These are phyloP conservation scores for Caenorhabditis virilis DNA, from an alignment of 2,888 invertebrate genomes.

Conservation along the genomic window DNA sequence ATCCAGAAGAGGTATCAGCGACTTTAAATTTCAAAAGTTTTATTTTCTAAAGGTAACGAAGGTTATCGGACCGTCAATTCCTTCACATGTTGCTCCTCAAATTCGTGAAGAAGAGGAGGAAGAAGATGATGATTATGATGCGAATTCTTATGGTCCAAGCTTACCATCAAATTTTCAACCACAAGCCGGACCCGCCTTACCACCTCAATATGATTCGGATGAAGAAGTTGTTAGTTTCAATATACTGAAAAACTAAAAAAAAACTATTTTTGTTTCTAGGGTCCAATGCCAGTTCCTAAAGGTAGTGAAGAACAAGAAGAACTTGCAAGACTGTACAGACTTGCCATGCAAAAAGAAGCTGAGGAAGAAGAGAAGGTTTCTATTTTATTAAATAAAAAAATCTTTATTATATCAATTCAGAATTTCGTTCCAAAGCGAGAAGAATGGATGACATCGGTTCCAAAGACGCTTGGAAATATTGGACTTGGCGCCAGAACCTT, in stretches of 20 bases:
- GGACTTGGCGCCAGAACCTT: conserved; percentile 54
- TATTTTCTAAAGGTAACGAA: background rate
- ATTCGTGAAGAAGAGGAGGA: background rate
- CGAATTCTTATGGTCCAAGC: conserved; percentile 19
- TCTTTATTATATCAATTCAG: conserved; percentile 8
- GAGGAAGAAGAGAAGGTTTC: conserved; percentile 31
- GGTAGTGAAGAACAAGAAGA: conserved; percentile 26
- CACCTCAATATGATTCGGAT: conserved; percentile 27
- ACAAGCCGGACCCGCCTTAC: conserved; percentile 14
- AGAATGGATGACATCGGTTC: conserved; percentile 60
- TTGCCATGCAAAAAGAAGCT: conserved; percentile 27
- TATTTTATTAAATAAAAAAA: background rate
- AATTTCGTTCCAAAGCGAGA: conserved; percentile 43
- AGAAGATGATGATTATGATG: background rate
- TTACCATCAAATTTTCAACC: conserved; percentile 21
- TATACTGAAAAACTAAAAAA: background rate
- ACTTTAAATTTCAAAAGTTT: too few relatives aligned
- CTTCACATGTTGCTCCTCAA: background rate
- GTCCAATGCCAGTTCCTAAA: conserved; percentile 30
- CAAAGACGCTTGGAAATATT: conserved; percentile 51
- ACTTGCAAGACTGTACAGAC: conserved; percentile 13
- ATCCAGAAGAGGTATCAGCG: too few relatives aligned
- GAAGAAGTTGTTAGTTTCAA: conserved; percentile 33
- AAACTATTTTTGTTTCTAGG: conserved; percentile 12
- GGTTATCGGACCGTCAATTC: background rate